These are phyloP conservation scores for Morinoia aosen DNA, from an alignment of 2,888 invertebrate genomes.

Conservation along the genomic window DNA sequence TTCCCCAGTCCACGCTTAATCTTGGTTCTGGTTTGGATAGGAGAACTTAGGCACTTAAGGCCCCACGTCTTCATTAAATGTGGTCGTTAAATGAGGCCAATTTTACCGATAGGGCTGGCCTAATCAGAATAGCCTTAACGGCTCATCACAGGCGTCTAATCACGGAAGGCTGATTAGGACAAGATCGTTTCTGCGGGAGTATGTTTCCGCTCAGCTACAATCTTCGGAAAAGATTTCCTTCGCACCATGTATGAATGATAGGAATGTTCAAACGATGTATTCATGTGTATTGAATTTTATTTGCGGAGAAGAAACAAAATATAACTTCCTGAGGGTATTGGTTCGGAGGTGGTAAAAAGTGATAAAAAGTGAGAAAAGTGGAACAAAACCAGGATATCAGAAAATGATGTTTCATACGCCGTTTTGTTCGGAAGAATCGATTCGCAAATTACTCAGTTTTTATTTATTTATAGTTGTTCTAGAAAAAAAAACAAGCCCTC, in stretches of 20 bases:
- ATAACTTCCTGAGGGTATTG: too few relatives aligned
- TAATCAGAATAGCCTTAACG: conserved; percentile 30
- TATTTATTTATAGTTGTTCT: too few relatives aligned
- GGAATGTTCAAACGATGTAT: background rate
- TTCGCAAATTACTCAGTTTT: too few relatives aligned
- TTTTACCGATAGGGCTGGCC: conserved; percentile 4
- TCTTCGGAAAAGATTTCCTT: background rate
- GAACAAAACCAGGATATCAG: too few relatives aligned
- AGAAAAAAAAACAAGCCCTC: too few relatives aligned
- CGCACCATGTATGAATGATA: background rate
- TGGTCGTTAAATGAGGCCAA: conserved; percentile 16
- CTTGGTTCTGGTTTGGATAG: conserved; percentile 24
- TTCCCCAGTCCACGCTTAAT: background rate
- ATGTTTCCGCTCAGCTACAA: background rate
- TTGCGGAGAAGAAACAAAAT: too few relatives aligned
- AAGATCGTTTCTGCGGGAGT: background rate
- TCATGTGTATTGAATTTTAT: too few relatives aligned
- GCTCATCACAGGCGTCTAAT: conserved; percentile 7
- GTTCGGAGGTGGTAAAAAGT: too few relatives aligned
- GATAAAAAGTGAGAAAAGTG: too few relatives aligned
- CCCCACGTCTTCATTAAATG: conserved; percentile 12
- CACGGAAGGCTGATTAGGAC: conserved; percentile 18
- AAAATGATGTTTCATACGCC: too few relatives aligned
- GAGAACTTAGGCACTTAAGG: conserved; percentile 15
- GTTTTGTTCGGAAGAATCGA: too few relatives aligned